phyloP scores from a whole-genome alignment of 2,113 vertebrate species.

The Tachuris rubrigastra region DNA sequence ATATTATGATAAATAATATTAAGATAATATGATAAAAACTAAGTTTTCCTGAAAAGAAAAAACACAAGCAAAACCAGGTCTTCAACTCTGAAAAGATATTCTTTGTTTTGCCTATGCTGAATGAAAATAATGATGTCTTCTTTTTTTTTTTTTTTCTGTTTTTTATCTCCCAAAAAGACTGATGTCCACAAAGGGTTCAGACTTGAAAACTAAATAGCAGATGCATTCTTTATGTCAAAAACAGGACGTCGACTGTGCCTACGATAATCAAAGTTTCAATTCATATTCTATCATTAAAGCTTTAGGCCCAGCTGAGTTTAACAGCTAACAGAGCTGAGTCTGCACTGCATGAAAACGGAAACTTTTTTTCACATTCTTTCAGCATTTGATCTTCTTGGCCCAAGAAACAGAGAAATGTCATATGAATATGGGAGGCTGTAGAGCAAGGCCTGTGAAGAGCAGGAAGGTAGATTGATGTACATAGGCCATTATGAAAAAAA shows the following conservation, averaged over 20 bases:
- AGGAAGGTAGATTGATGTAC: neutral
- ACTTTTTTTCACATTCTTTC: neutral
- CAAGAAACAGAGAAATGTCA: neutral
- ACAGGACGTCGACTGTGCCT: neutral
- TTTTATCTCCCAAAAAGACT: fast-evolving
- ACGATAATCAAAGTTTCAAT: neutral
- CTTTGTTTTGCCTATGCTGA: neutral
- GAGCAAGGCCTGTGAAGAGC: neutral
- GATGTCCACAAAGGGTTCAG: neutral
- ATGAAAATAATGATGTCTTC: neutral
- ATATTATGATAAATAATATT: no score
- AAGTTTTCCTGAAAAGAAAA: neutral
- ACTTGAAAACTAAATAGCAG: neutral
- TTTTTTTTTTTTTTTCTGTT: no score
- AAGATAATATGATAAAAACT: neutral
- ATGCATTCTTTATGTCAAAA: neutral
- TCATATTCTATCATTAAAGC: neutral
- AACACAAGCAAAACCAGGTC: fast-evolving
- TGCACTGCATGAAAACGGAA: neutral
- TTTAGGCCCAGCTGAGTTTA: neutral
- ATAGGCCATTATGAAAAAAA: neutral
- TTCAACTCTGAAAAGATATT: neutral
- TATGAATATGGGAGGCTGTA: neutral
- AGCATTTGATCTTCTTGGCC: neutral
- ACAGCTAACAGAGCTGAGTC: neutral